Conservation (phyloP, 1,140 invertebrate species). For the Stegodyphus mimosarum region DNA sequence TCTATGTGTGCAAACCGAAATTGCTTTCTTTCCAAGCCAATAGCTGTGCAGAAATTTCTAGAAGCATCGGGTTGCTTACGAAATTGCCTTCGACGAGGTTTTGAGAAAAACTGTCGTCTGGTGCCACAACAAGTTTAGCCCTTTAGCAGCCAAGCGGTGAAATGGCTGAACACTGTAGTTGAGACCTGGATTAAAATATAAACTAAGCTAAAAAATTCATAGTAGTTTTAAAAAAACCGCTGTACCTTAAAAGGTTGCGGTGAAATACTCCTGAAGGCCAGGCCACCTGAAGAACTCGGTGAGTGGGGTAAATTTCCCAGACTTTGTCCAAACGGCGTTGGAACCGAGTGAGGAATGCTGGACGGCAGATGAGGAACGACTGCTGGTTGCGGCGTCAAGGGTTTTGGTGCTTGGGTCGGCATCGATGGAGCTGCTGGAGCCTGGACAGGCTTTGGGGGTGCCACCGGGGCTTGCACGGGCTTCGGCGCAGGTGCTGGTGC, state of each 20-base stretch:
- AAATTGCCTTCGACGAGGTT: too few species aligned
- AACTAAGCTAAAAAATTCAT: neutral
- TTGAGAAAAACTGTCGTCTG: too few species aligned
- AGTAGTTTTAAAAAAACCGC: neutral
- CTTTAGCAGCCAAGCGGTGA: too few species aligned
- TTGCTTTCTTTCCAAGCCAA: too few species aligned
- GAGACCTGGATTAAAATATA: too few species aligned
- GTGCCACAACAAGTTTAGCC: too few species aligned
- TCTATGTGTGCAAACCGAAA: too few species aligned
- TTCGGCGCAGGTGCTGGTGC: neutral
- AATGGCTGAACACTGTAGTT: too few species aligned
- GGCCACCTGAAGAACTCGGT: slow-evolving; percentile 42
- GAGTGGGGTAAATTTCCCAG: slow-evolving; percentile 28
- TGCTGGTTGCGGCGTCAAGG: slow-evolving; percentile 9
- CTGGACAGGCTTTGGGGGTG: too few species aligned
- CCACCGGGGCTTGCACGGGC: too few species aligned
- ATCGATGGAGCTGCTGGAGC: slow-evolving; percentile 12
- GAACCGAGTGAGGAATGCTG: neutral
- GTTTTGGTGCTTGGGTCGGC: neutral
- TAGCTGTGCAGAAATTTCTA: too few species aligned
- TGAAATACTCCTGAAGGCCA: slow-evolving; percentile 50
- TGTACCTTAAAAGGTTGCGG: slow-evolving; percentile 47
- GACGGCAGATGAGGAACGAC: slow-evolving; percentile 5
- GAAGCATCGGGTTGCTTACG: too few species aligned
- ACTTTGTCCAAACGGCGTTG: slow-evolving; percentile 27